Base-by-base conservation (phyloP, 2,888 invertebrate species). In the Leptodirus hochenwartii region DNA sequence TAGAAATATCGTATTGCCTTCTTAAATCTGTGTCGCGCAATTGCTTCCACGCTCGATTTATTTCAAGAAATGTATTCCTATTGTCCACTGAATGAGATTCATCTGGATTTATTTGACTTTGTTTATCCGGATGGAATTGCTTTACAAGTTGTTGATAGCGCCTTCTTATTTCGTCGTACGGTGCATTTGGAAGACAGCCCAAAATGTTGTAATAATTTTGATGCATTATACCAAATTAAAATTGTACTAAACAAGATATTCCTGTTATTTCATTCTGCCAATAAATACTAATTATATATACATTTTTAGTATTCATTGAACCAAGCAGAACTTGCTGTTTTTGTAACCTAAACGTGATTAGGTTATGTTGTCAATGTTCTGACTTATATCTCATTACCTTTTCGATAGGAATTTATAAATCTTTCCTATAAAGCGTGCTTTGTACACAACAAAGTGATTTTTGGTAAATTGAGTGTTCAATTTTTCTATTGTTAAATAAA, bases 11-110 rank as follows among this genome's bases (percentile, higher is more conserved):
- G 45, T 80, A 80, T 40, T 64, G 61, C 47, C 62, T 70, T 31
- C 74, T 62, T 27, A 51, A 56, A 24, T 59, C 47, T 17, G 65
- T 58, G 48, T 77, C 63, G 43, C 68, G 62, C 23, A 80, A 51
- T 30, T 66, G 58, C 39, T 69, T 63, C 75, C 77, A 80, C n/a
- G 80, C 80, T 45, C 68, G 61, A 44, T 71, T 69, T 37, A 80
- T 62, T 27, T 49, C 47, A 33, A 60, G 49, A 49, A 69, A n/a
- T n/a, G n/a, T n/a, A n/a, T n/a, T n/a, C n/a, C n/a, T n/a, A n/a
- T n/a, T n/a, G n/a, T n/a, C n/a, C n/a, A n/a, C n/a, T n/a, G n/a
- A n/a, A n/a, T n/a, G n/a, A n/a, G n/a, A 70, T 37, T 51, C 39
- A 23, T 51, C 45, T 2, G 36, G 16, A 4, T 37, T 45, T 24